phyloP scores from a whole-genome alignment of 1,140 invertebrate species.

The Colletes gigas region DNA sequence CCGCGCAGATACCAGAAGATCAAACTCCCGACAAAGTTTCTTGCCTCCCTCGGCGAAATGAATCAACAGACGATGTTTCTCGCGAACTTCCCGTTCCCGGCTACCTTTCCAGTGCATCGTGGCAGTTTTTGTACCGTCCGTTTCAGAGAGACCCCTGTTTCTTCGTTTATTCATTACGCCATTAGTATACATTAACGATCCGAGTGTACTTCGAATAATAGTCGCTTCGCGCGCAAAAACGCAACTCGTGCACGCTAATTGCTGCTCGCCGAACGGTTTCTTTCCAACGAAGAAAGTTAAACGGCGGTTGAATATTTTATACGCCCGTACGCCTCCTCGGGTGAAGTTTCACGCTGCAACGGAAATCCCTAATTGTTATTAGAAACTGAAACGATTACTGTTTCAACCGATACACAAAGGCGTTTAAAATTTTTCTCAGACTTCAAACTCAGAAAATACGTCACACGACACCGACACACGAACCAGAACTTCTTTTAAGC shows the following conservation, averaged over 20 bases:
- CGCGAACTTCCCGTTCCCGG: neutral
- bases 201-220: neutral
- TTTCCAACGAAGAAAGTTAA: neutral
- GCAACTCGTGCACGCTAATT: neutral
- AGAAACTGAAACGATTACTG: too few species aligned
- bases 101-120: too few species aligned
- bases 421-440: too few species aligned
- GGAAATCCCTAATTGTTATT: too few species aligned
- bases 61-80: neutral
- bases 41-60: neutral
- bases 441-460: too few species aligned
- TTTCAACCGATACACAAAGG: too few species aligned
- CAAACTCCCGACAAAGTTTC: neutral
- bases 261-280: neutral
- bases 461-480: too few species aligned
- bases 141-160: neutral
- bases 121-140: neutral
- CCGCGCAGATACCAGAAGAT: neutral
- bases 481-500: too few species aligned
- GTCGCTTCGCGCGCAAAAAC: constrained; percentile 3
- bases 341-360: neutral
- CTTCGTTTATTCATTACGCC: constrained; percentile 21
- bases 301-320: neutral
- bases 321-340: neutral
- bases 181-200: constrained; percentile 23